phyloP scores from a whole-genome alignment of 2,888 invertebrate species.

The Notodonta dromedarius region DNA sequence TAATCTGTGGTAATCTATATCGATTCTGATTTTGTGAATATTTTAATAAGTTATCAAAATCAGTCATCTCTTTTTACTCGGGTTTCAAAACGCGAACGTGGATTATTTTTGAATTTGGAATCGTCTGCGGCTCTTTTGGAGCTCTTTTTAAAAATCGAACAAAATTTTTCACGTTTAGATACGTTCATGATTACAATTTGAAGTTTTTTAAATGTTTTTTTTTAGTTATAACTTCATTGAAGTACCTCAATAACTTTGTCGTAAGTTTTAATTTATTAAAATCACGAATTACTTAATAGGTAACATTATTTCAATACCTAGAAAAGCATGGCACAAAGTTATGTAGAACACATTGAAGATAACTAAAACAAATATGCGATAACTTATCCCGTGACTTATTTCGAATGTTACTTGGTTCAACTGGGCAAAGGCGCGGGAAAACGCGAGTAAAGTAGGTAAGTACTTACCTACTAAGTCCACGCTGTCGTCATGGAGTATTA shows the following conservation, averaged over 20 bases:
- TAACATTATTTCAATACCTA: too few relatives aligned
- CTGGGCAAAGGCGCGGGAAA: neutral
- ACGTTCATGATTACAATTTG: too few relatives aligned
- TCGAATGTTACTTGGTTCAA: too few relatives aligned
- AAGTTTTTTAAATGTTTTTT: constrained; percentile 21
- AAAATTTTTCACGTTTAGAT: neutral
- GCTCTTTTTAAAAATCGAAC: constrained; percentile 39
- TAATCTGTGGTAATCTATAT: neutral
- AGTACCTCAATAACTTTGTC: too few relatives aligned
- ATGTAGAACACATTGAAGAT: too few relatives aligned
- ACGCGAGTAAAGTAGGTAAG: neutral
- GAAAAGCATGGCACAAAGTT: too few relatives aligned
- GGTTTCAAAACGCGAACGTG: constrained; percentile 32
- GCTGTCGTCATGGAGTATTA: constrained; percentile 14
- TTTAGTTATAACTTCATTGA: too few relatives aligned
- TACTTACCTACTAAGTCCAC: neutral
- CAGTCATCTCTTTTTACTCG: neutral
- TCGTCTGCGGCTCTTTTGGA: constrained; percentile 45
- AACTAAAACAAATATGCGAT: too few relatives aligned
- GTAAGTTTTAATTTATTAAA: too few relatives aligned
- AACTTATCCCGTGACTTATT: too few relatives aligned
- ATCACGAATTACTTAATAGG: too few relatives aligned
- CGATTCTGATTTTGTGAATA: neutral
- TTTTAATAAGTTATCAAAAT: neutral
- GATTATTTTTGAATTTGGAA: constrained; percentile 51